Evolutionary conservation across 2,113 vertebrate genomes (phyloP).

Genomic region (Brienomyrus brachyistius): DNA sequence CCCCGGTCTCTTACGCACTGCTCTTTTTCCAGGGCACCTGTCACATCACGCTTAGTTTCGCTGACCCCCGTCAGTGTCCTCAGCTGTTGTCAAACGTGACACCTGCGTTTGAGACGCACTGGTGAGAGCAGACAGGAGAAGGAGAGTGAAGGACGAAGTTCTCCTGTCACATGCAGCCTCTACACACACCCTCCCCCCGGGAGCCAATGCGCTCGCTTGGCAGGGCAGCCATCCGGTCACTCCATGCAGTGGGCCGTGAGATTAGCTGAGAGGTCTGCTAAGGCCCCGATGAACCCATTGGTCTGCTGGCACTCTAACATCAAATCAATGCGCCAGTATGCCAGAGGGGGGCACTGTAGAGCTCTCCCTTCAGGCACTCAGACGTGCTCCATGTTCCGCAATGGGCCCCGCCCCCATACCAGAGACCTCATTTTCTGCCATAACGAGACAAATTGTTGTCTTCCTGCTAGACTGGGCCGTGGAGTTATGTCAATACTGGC

Average conservation of each 20-base stretch:
- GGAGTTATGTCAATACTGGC: conserved; percentile 44
- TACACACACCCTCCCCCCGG: not conserved
- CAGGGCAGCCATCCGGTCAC: not conserved
- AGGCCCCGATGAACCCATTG: not conserved
- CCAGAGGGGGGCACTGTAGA: not conserved
- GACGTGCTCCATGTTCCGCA: not conserved
- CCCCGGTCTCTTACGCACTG: not conserved
- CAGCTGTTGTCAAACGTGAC: not conserved
- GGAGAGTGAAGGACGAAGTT: not conserved
- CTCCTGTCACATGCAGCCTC: not conserved
- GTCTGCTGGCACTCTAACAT: not conserved
- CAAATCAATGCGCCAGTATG: not conserved
- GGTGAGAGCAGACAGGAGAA: not conserved
- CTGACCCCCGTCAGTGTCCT: not conserved
- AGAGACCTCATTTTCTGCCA: conserved; percentile 48
- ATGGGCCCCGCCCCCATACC: not conserved
- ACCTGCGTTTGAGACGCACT: not conserved
- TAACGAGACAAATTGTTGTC: conserved; percentile 62
- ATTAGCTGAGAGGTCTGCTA: not conserved
- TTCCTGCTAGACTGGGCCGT: conserved; percentile 52
- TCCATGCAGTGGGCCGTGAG: not conserved
- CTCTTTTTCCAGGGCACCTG: not conserved
- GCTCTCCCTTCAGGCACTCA: not conserved
- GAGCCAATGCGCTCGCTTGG: not conserved
- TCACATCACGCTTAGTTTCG: not conserved